Evolutionary conservation across 2,797 vertebrate genomes (phyloP).

Genomic region (Vultur gryphus): DNA sequence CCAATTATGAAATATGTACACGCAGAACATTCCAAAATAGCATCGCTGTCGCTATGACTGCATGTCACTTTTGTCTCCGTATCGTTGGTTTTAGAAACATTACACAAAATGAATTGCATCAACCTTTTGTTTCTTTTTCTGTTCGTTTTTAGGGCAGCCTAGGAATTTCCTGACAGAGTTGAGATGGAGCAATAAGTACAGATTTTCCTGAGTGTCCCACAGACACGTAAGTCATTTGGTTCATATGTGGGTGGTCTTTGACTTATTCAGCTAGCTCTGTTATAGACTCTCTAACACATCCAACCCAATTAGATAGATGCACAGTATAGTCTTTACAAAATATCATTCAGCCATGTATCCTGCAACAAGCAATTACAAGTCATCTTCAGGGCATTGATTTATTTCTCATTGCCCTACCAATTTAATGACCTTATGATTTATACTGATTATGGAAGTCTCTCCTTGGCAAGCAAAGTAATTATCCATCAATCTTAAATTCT

Average conservation of each 20-base stretch:
- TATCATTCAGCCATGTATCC: constrained; percentile 35
- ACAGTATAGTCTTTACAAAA: constrained; percentile 42
- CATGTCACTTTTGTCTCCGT: background rate
- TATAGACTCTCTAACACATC: constrained; percentile 7
- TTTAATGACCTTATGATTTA: constrained; percentile 64
- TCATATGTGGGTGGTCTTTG: constrained; percentile 57
- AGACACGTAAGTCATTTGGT: constrained; percentile 44
- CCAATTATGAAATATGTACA: background rate
- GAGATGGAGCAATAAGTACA: background rate
- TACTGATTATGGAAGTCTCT: constrained; percentile 24
- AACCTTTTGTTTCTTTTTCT: constrained; percentile 13
- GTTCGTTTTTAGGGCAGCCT: background rate
- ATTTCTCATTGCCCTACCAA: constrained; percentile 39
- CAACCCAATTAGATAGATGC: constrained; percentile 41
- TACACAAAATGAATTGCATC: constrained; percentile 16
- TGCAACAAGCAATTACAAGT: constrained; percentile 47
- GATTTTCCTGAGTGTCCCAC: constrained; percentile 35
- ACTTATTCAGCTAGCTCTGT: constrained; percentile 35
- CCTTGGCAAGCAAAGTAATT: constrained; percentile 52
- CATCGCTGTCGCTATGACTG: background rate
- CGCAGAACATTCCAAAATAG: constrained; percentile 30
- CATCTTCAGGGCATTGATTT: constrained; percentile 54
- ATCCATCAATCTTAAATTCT: constrained; percentile 50
- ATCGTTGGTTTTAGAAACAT: background rate
- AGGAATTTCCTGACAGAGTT: constrained; percentile 23